phyloP scores from a whole-genome alignment of 2,888 invertebrate species.

The Eupithecia exiguata region DNA sequence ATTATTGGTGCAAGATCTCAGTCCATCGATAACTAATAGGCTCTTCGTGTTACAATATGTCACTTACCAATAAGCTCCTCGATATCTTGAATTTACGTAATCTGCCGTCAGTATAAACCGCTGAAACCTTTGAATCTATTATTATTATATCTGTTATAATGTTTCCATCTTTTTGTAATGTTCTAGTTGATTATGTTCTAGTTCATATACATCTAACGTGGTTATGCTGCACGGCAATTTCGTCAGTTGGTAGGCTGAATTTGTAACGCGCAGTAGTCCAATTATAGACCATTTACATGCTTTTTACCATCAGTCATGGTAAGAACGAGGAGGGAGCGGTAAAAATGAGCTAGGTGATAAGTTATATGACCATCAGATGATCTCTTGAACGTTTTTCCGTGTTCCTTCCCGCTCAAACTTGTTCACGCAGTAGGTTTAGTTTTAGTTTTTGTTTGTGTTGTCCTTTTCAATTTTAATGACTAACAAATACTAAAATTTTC shows the following conservation, averaged over 20 bases:
- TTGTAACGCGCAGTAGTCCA: conserved; percentile 58
- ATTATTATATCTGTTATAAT: conserved; percentile 7
- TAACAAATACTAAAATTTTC: conserved; percentile 80
- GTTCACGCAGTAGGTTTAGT: conserved; percentile 57
- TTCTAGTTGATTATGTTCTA: not conserved
- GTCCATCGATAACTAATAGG: conserved; percentile 57
- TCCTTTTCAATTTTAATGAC: conserved; percentile 78
- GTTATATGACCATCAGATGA: conserved; percentile 63
- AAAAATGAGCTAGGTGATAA: conserved; percentile 61
- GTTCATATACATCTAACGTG: conserved; percentile 50
- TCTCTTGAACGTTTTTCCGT: conserved; percentile 67
- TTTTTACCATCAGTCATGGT: conserved; percentile 55
- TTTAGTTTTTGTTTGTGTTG: conserved; percentile 50
- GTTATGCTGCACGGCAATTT: conserved; percentile 69
- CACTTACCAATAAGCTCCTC: conserved; percentile 14
- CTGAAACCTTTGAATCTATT: conserved; percentile 42
- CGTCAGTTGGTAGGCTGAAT: conserved; percentile 58
- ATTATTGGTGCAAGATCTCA: conserved; percentile 39
- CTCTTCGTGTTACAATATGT: conserved; percentile 57
- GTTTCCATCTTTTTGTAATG: conserved; percentile 34
- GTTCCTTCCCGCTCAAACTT: conserved; percentile 66
- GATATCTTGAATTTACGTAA: conserved; percentile 56
- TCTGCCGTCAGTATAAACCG: conserved; percentile 68
- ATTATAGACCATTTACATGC: conserved; percentile 45
- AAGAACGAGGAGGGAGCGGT: conserved; percentile 69